Base-by-base conservation (phyloP, 2,888 invertebrate species). In the Trichogramma dendrolimi region DNA sequence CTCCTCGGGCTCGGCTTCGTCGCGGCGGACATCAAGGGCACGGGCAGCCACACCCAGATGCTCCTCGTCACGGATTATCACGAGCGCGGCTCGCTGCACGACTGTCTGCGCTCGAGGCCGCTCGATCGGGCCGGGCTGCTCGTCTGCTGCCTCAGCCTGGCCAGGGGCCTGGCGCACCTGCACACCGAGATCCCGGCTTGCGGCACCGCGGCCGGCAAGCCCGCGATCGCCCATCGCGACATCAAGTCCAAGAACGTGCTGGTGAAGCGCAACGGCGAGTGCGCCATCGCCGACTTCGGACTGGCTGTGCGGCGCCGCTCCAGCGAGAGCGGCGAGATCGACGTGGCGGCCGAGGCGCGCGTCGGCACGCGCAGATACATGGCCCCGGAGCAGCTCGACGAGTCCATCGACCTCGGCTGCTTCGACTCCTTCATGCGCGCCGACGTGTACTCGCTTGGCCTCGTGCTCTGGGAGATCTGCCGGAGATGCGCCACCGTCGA, bases 201-300 rank as follows among this genome's bases (percentile, higher is more conserved):
- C 27, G 27, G 27, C 3, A 1, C 93, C 74, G 96, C 96, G 58
- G 94, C 92, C 85, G 95, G 94, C 43, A 97, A 97, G 79, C 96
- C 96, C 1, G 96, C 94, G 5, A 97, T 97, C 74, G 96, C 96
- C 1, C 97, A 97, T 79, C 85, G 97, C 11, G 95, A 95, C 80
- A 89, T 95, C 60, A 95, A 95, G 80, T 91, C 91, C 57, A 95
- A 96, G 82, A 99, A 99, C 80, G 96, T 99, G 70, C 84, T 99
- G 69, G 94, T 99, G 54, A 92, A 90, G 75, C 82, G 84, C 61
- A 90, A 94, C 79, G 94, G 94, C 7, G 88, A 89, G 61, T 96
- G 96, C 75, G 94, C 92, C 67, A 93, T 97, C 68, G 96, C 96
- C 1, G 97, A 97, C 83, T 91, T 97, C 71, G 96, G 96, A 7